These are phyloP conservation scores for Mycetomoellerius zeteki DNA, from an alignment of 1,140 invertebrate species.

Conservation along the genomic window DNA sequence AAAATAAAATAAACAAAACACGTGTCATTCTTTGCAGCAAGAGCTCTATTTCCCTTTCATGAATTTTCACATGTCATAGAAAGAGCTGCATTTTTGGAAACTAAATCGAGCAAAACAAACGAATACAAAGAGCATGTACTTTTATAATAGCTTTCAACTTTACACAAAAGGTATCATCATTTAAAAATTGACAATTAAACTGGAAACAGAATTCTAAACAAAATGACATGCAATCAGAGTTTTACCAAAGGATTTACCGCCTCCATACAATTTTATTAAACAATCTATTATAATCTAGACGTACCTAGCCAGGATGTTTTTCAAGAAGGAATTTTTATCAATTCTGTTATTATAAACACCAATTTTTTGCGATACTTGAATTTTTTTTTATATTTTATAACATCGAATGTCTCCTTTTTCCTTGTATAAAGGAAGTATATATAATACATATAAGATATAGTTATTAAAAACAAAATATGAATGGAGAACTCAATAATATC, in stretches of 20 bases:
- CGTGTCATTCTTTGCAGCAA: conserved; percentile 15
- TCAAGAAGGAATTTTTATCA: no score
- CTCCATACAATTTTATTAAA: background rate
- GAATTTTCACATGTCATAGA: background rate
- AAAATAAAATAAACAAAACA: conserved; percentile 28
- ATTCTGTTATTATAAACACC: no score
- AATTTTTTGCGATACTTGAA: no score
- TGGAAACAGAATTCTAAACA: background rate
- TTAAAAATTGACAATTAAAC: background rate
- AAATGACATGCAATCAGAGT: background rate
- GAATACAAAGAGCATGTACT: background rate
- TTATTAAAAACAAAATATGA: no score
- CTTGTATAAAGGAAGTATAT: no score
- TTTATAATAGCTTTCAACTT: background rate
- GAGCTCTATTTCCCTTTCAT: conserved; percentile 52
- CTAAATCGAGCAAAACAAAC: conserved; percentile 15
- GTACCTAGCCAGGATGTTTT: no score
- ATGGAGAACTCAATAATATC: no score
- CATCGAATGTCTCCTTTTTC: no score
- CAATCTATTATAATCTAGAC: background rate
- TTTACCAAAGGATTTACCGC: background rate
- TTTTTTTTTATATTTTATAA: no score
- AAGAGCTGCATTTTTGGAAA: conserved; percentile 35
- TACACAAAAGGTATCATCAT: background rate
- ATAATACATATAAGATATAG: no score